A percentile compares a stretch with the other conserved stretches of the same genome.
Evolutionary conservation across 1,140 invertebrate genomes (phyloP).

Genomic region (Lycorma delicatula): DNA sequence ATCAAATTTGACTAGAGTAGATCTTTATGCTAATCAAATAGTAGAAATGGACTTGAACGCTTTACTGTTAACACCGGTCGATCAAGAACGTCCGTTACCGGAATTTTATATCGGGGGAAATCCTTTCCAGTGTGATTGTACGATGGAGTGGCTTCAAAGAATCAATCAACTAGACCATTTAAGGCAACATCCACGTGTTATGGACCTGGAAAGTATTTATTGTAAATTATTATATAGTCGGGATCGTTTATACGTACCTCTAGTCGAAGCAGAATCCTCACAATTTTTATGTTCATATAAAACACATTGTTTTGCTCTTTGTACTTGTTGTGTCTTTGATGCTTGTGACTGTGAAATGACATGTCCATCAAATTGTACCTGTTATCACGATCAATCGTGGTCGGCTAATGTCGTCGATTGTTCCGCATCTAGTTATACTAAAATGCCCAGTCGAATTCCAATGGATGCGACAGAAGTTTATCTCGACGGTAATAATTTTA

Average conservation of each 20-base stretch:
- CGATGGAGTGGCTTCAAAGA: constrained; percentile 79
- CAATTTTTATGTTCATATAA: constrained; percentile 89
- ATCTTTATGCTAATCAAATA: constrained; percentile 79
- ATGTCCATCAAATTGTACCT: constrained; percentile 86
- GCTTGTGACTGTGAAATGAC: constrained; percentile 94
- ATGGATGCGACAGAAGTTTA: constrained; percentile 93
- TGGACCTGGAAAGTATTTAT: constrained; percentile 84
- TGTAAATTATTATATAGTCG: constrained; percentile 81
- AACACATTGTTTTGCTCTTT: constrained; percentile 84
- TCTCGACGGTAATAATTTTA: constrained; percentile 82
- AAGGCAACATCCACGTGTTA: constrained; percentile 76
- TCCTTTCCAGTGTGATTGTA: constrained; percentile 79
- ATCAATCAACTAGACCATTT: constrained; percentile 58
- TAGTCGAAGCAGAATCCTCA: constrained; percentile 73
- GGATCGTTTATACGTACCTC: constrained; percentile 67
- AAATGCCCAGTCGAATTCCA: constrained; percentile 77
- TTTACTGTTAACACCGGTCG: constrained; percentile 59
- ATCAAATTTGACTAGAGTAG: constrained; percentile 69
- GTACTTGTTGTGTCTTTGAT: constrained; percentile 91
- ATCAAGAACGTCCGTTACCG: constrained; percentile 55
- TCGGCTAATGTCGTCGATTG: constrained; percentile 89
- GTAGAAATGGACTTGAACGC: constrained; percentile 72
- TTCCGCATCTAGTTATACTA: constrained; percentile 64
- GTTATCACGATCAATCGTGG: constrained; percentile 91
- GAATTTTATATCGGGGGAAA: constrained; percentile 83